phyloP scores from a whole-genome alignment of 2,888 invertebrate genomes.

The Chesias legatella region DNA sequence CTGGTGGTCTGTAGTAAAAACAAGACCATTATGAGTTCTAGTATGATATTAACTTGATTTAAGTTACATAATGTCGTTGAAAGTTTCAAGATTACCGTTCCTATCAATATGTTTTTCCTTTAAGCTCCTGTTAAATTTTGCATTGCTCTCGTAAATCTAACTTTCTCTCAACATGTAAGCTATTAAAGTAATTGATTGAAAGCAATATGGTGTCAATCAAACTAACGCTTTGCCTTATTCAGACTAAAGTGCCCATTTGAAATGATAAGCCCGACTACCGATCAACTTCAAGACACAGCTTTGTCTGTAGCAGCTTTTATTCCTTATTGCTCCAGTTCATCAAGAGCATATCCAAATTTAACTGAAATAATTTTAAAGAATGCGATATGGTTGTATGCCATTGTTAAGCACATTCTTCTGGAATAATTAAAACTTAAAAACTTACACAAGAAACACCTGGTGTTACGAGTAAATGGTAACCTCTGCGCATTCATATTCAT shows the following conservation, averaged over 20 bases:
- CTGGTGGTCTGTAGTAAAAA: no score
- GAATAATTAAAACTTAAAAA: no score
- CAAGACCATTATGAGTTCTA: no score
- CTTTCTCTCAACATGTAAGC: conserved; percentile 31
- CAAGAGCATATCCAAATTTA: not conserved
- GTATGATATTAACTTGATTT: no score
- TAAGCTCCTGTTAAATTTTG: conserved; percentile 31
- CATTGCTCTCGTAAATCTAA: conserved; percentile 34
- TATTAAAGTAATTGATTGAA: conserved; percentile 41
- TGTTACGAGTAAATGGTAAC: no score
- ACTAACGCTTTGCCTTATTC: conserved; percentile 30
- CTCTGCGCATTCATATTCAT: no score
- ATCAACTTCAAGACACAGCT: not conserved
- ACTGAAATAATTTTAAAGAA: no score
- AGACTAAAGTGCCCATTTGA: conserved; percentile 7
- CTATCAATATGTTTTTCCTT: conserved; percentile 9
- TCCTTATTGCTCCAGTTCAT: not conserved
- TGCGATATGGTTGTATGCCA: no score
- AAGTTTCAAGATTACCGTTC: not conserved
- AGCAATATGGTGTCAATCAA: conserved; percentile 42
- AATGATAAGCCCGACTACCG: conserved; percentile 4
- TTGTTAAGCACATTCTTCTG: no score
- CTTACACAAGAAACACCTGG: no score
- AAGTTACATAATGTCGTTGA: no score
- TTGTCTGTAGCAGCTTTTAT: not conserved